Conservation (phyloP, 2,113 vertebrate species). For the Pholis gunnellus region DNA sequence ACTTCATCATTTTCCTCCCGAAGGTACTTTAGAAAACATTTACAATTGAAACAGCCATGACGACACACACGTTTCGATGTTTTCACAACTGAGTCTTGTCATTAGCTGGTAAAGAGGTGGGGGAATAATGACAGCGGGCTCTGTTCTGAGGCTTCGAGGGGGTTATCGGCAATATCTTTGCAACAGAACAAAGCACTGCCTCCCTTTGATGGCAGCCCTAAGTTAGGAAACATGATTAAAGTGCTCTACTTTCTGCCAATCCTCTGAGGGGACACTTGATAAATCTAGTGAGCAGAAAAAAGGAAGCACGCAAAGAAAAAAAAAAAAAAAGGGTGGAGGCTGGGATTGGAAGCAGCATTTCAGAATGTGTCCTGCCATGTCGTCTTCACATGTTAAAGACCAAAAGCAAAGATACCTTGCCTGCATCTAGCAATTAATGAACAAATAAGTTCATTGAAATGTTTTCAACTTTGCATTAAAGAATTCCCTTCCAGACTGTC, state of each 20-base stretch:
- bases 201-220: slow-evolving; percentile 73
- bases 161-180: slow-evolving; percentile 64
- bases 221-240: slow-evolving; percentile 82
- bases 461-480: background rate
- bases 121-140: slow-evolving; percentile 46
- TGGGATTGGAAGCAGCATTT: slow-evolving; percentile 23
- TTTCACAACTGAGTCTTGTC: slow-evolving; percentile 33
- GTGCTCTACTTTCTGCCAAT: slow-evolving; percentile 78
- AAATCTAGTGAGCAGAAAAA: slow-evolving; percentile 69
- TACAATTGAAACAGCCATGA: background rate
- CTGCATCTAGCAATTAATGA: slow-evolving; percentile 22
- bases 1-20: background rate
- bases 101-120: slow-evolving; percentile 35
- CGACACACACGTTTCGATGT: slow-evolving; percentile 14
- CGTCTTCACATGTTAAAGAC: slow-evolving; percentile 28
- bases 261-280: slow-evolving; percentile 74
- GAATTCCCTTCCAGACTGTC: slow-evolving; percentile 4
- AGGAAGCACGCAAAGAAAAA: slow-evolving; percentile 22
- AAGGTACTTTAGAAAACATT: background rate
- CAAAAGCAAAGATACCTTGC: background rate
- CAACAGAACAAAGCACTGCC: slow-evolving; percentile 68
- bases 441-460: slow-evolving; percentile 19
- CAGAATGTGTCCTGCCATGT: slow-evolving; percentile 46
- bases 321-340: background rate
- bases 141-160: slow-evolving; percentile 64